phyloP scores from a whole-genome alignment of 1,140 invertebrate species.

The Penaeus chinensis region DNA sequence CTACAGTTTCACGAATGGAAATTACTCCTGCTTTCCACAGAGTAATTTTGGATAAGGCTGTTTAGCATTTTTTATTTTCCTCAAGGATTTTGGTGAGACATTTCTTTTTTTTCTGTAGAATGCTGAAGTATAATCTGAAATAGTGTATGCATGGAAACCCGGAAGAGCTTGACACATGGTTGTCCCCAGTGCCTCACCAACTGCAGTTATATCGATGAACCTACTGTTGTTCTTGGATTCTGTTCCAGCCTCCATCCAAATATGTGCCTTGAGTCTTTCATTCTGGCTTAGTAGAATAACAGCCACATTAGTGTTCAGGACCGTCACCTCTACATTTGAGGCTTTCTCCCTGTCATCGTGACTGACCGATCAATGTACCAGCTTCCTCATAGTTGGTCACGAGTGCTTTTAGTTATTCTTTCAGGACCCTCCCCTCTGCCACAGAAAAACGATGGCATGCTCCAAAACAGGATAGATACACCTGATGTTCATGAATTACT shows the following conservation, averaged over 20 bases:
- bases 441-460: constrained; percentile 20
- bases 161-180: constrained; percentile 13
- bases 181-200: constrained; percentile 6
- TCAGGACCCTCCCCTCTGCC: background rate
- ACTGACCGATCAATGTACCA: background rate
- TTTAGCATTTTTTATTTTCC: background rate
- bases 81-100: background rate
- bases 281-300: constrained; percentile 17
- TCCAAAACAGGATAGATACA: constrained; percentile 16
- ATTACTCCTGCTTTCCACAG: background rate
- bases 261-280: background rate
- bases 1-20: background rate
- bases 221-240: constrained; percentile 10
- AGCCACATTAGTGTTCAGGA: background rate
- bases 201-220: constrained; percentile 22
- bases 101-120: constrained; percentile 22
- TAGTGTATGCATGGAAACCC: constrained; percentile 18
- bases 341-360: background rate
- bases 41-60: constrained; percentile 16
- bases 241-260: constrained; percentile 33
- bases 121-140: constrained; percentile 30
- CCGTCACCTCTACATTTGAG: background rate
- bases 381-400: constrained; percentile 30
- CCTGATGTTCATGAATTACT: constrained; percentile 7
- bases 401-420: background rate